phyloP scores from a whole-genome alignment of 2,888 invertebrate species.

The Argyra leucocephala region DNA sequence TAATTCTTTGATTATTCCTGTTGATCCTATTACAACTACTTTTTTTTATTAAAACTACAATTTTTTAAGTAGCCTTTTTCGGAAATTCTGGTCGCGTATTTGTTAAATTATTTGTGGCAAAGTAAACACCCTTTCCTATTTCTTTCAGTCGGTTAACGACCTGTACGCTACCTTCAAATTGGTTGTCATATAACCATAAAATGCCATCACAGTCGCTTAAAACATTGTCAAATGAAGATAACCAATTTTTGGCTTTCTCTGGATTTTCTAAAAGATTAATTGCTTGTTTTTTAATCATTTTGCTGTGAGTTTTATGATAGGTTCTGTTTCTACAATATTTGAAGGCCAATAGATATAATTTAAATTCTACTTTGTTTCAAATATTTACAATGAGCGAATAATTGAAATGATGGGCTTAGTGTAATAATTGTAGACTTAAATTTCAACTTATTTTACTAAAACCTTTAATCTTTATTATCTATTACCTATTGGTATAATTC shows the following conservation, averaged over 20 bases:
- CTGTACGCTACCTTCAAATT: constrained; percentile 58
- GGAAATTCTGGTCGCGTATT: constrained; percentile 69
- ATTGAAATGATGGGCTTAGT: no score
- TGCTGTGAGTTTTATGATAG: constrained; percentile 19
- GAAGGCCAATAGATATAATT: no score
- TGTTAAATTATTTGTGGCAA: constrained; percentile 85
- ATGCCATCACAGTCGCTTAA: constrained; percentile 86
- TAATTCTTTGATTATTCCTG: constrained; percentile 70
- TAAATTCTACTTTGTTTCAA: no score
- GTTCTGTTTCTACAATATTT: no score
- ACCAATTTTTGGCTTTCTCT: constrained; percentile 52
- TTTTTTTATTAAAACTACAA: constrained; percentile 63
- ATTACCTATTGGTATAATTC: no score
- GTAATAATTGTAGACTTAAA: no score
- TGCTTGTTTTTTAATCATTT: constrained; percentile 41
- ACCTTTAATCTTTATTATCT: no score
- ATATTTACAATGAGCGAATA: no score
- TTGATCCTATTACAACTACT: constrained; percentile 73
- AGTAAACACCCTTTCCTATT: constrained; percentile 72
- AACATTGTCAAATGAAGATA: constrained; percentile 66
- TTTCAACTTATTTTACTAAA: no score
- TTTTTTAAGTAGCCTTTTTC: constrained; percentile 72
- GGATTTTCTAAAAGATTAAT: constrained; percentile 51
- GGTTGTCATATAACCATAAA: constrained; percentile 64
- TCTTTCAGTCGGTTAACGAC: constrained; percentile 59